Conservation (phyloP, 1,140 invertebrate genomes). For the Anastrepha obliqua region DNA sequence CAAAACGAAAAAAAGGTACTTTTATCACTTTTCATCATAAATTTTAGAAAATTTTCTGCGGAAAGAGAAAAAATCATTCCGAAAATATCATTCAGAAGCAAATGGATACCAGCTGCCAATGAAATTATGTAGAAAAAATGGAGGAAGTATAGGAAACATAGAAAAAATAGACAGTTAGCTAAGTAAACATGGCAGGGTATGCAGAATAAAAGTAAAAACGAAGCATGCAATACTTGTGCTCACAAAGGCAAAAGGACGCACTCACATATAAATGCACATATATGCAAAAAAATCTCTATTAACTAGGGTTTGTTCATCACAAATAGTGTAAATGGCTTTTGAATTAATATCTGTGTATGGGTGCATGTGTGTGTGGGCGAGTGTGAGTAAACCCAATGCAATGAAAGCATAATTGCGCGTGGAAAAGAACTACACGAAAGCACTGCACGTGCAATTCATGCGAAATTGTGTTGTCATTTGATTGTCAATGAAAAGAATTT, state of each 20-base stretch:
- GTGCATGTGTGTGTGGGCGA: neutral
- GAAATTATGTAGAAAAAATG: too few relatives aligned
- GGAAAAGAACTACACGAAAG: neutral
- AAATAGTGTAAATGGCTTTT: neutral
- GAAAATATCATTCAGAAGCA: too few relatives aligned
- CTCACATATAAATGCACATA: neutral
- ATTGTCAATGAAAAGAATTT: neutral
- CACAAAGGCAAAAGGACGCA: neutral
- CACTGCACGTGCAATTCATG: neutral
- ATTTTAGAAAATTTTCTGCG: too few relatives aligned
- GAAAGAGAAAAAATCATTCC: too few relatives aligned
- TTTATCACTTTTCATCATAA: too few relatives aligned
- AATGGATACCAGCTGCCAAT: too few relatives aligned
- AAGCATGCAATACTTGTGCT: conserved; percentile 9
- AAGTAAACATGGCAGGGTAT: neutral
- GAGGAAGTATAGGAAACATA: too few relatives aligned
- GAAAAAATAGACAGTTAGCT: too few relatives aligned
- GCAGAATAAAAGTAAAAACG: neutral
- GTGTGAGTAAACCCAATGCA: neutral
- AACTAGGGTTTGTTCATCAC: neutral
- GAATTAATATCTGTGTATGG: too few relatives aligned
- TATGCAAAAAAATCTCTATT: neutral
- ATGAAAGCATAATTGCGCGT: conserved; percentile 21
- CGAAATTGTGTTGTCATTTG: conserved; percentile 15
- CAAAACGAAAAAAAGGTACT: too few relatives aligned